Base-by-base conservation (phyloP, 2,888 invertebrate species). In the Lottia gigantea region DNA sequence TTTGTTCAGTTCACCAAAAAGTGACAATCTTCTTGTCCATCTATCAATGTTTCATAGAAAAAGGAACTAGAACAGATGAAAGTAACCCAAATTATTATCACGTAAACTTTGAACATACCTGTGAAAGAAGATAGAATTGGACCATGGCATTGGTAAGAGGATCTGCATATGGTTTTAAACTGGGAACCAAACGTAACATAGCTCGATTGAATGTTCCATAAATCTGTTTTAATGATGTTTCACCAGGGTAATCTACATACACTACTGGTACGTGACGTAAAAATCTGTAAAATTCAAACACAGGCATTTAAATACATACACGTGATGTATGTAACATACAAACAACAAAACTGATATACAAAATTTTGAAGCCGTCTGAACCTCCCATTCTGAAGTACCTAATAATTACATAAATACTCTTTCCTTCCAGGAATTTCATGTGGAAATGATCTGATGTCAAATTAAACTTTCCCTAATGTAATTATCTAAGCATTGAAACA, bases 61-160 rank as follows among this genome's bases (percentile, higher is more conserved):
- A 40, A 40, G 11, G 11, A 8, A 40, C 40, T 40, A 40, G 11
- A 40, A 40, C 40, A 40, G 40, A 11, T 40, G 40, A 40, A 40
- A 40, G 1, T 6, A 40, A 4, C 6, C 3, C 31, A 40, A 40
- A 40, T 8, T 40, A 40, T 31, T 2, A 31, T 6, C 31, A n/a
- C n/a, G n/a, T n/a, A 31, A 31, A 31, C 6, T 31, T 31, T 31
- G 31, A 31, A 2, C 6, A 31, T 76, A 90, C 90, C 88, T 99
- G 98, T 7, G 98, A 98, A 8, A 94, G 92, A 68, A 98, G 91
- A 90, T 98, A 99, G 88, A 99, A 95, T 87, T 97, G 97, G 15
- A 99, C 99, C 99, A 99, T 99, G 1, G 99, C 98, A 85, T 95
- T 95, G 1, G 99, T 99, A 62, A 99, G 91, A 0, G 98, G 96